phyloP scores from a whole-genome alignment of 2,888 invertebrate genomes.

The Phrixothrix hirtus region DNA sequence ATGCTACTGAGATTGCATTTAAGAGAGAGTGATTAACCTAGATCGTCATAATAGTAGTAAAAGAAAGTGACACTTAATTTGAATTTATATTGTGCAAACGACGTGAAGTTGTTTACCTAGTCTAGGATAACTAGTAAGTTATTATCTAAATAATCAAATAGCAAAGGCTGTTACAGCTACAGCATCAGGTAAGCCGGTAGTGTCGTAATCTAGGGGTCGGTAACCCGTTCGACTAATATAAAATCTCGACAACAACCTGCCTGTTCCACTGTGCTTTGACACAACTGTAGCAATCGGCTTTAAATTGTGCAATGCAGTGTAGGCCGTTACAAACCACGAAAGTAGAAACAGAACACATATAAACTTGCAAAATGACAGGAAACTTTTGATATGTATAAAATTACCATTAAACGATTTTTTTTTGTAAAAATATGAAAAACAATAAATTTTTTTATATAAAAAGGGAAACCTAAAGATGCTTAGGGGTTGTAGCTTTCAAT shows the following conservation, averaged over 20 bases:
- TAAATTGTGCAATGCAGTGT: constrained; percentile 27
- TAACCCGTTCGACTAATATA: constrained; percentile 15
- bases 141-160: constrained; percentile 21
- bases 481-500: no score
- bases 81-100: constrained; percentile 24
- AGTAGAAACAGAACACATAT: constrained; percentile 4
- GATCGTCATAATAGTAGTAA: constrained; percentile 10
- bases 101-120: constrained; percentile 21
- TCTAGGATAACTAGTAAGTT: constrained; percentile 21
- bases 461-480: no score
- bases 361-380: no score
- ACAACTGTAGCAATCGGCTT: constrained; percentile 31
- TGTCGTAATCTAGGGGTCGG: constrained; percentile 26
- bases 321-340: constrained; percentile 15
- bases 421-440: no score
- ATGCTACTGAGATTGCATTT: neutral
- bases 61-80: constrained; percentile 21
- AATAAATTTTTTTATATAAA: no score
- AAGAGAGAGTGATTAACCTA: constrained; percentile 8
- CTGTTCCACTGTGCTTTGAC: constrained; percentile 15
- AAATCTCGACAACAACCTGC: constrained; percentile 18
- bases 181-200: constrained; percentile 13
- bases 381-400: no score
- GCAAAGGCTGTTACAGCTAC: constrained; percentile 18
- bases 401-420: no score